Conservation (phyloP, 2,113 vertebrate species). For the Saguinus imperator region DNA sequence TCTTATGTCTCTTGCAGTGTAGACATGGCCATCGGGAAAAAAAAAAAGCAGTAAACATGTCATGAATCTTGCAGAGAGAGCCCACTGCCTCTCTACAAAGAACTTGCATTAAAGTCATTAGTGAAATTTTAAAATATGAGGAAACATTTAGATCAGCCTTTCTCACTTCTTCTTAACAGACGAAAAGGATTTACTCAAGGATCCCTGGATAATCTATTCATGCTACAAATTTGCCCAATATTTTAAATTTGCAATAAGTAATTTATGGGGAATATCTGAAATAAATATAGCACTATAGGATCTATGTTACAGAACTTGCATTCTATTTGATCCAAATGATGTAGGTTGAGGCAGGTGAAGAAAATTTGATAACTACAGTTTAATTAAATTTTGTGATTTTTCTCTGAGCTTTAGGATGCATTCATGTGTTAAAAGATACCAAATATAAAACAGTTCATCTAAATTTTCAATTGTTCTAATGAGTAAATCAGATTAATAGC, state of each 20-base stretch:
- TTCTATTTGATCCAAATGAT: slow-evolving; percentile 27
- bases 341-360: background rate
- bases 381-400: slow-evolving; percentile 16
- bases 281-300: background rate
- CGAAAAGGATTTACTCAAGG: background rate
- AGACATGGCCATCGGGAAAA: slow-evolving; percentile 50
- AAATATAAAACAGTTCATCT: slow-evolving; percentile 2
- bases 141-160: slow-evolving; percentile 49
- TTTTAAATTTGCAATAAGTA: background rate
- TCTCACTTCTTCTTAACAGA: background rate
- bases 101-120: slow-evolving; percentile 41
- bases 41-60: slow-evolving; percentile 35
- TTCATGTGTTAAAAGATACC: background rate
- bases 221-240: background rate
- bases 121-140: slow-evolving; percentile 40
- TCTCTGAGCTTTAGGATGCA: background rate
- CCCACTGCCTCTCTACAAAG: slow-evolving; percentile 3
- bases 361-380: background rate
- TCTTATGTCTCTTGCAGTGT: slow-evolving; percentile 64
- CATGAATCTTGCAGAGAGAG: slow-evolving; percentile 32
- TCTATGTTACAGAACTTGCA: background rate
- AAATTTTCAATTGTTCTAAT: slow-evolving; percentile 35
- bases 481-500: background rate
- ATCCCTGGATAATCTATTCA: background rate
- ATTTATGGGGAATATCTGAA: slow-evolving; percentile 17